These are phyloP conservation scores for Aricia agestis DNA, from an alignment of 1,140 invertebrate species.

Conservation along the genomic window DNA sequence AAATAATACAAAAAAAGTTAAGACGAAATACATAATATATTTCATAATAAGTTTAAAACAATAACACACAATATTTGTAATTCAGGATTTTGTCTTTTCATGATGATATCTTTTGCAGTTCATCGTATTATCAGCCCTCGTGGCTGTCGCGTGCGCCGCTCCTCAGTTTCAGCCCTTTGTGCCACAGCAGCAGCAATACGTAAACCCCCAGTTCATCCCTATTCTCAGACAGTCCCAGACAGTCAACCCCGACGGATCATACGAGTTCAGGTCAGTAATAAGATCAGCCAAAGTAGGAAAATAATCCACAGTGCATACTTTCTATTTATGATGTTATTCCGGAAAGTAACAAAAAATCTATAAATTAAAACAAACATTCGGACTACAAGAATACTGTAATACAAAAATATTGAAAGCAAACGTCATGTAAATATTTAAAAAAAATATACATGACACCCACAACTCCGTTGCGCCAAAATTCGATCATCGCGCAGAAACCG, in stretches of 20 bases:
- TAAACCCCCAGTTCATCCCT: constrained; percentile 63
- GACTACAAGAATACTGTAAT: too few species aligned
- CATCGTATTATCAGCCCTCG: constrained; percentile 50
- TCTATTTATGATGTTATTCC: too few species aligned
- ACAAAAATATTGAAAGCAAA: too few species aligned
- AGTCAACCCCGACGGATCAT: constrained; percentile 81
- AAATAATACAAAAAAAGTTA: background rate
- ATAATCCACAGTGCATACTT: too few species aligned
- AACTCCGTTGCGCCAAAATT: too few species aligned
- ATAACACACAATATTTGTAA: background rate
- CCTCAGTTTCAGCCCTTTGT: constrained; percentile 62
- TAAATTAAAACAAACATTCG: too few species aligned
- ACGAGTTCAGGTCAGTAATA: constrained; percentile 78
- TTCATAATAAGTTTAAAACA: background rate
- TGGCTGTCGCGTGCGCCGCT: constrained; percentile 56
- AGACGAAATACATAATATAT: background rate
- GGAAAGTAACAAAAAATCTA: too few species aligned
- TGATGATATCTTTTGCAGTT: constrained; percentile 44
- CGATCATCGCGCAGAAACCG: too few species aligned
- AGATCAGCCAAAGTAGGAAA: too few species aligned
- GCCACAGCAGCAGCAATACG: constrained; percentile 46
- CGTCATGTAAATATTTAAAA: too few species aligned
- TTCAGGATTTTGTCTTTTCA: background rate
- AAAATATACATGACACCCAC: too few species aligned
- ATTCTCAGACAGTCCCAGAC: constrained; percentile 79